Percentiles rank a stretch among this genome's conserved stretches.
phyloP scores from a whole-genome alignment of 2,797 vertebrate species.

The Apogon hyalosoma region DNA sequence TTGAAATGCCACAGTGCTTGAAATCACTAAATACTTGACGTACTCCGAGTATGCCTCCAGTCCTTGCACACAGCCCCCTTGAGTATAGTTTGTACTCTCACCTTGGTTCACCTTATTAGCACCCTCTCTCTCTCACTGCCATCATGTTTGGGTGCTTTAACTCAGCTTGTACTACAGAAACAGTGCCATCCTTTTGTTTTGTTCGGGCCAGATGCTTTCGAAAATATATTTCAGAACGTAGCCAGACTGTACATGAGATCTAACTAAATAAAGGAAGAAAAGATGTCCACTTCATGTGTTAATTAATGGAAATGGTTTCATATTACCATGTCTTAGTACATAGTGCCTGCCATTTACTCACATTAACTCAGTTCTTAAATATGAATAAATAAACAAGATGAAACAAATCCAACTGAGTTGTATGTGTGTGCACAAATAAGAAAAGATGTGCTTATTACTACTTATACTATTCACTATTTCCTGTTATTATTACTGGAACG shows the following conservation, averaged over 20 bases:
- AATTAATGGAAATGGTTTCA: not conserved
- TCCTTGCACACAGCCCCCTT: too few relatives aligned
- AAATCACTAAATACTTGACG: too few relatives aligned
- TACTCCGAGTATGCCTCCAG: too few relatives aligned
- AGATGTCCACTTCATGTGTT: not conserved
- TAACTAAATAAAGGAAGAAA: too few relatives aligned
- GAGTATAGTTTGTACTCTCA: slow-evolving; percentile 11
- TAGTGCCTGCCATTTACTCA: not conserved
- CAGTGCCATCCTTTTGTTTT: not conserved
- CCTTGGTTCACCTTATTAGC: not conserved
- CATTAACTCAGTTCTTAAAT: not conserved
- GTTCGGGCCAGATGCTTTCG: not conserved
- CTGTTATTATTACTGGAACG: too few relatives aligned
- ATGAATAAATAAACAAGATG: not conserved
- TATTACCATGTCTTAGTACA: not conserved
- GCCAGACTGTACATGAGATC: not conserved
- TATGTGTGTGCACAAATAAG: slow-evolving; percentile 14
- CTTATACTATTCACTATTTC: too few relatives aligned
- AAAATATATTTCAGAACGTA: not conserved
- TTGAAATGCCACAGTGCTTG: too few relatives aligned
- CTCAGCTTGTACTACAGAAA: not conserved
- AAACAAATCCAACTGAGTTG: slow-evolving; percentile 2
- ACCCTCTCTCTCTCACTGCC: not conserved
- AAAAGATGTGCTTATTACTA: slow-evolving; percentile 33
- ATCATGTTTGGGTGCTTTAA: not conserved